Evolutionary conservation across 2,797 vertebrate genomes (phyloP).

Genomic region (Spheniscus humboldti): DNA sequence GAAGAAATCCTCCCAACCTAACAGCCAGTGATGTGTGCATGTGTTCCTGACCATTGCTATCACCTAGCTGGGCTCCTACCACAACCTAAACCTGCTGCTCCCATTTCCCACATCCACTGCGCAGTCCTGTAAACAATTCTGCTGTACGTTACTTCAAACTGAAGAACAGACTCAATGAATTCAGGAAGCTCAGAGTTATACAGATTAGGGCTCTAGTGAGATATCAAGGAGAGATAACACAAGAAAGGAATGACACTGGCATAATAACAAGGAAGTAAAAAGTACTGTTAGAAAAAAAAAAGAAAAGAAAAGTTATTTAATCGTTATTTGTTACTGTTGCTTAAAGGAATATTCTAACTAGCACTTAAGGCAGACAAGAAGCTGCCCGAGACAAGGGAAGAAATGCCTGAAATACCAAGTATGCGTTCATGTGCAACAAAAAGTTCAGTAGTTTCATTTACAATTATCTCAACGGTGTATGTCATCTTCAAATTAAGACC

Average conservation of each 20-base stretch:
- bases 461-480: background rate
- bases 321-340: background rate
- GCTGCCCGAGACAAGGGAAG: background rate
- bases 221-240: background rate
- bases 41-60: background rate
- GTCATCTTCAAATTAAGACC: background rate
- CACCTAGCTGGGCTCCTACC: background rate
- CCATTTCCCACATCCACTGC: background rate
- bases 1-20: background rate
- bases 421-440: background rate
- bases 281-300: background rate
- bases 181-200: background rate
- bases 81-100: accelerated
- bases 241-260: background rate
- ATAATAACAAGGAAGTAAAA: background rate
- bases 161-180: background rate
- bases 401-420: background rate
- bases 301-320: background rate
- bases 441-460: background rate
- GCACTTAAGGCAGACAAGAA: background rate
- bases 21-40: no score
- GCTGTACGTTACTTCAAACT: background rate
- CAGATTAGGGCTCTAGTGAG: background rate
- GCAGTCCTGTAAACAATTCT: background rate
- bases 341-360: background rate